Conservation (phyloP, 2,888 invertebrate species). For the Busseola fusca region DNA sequence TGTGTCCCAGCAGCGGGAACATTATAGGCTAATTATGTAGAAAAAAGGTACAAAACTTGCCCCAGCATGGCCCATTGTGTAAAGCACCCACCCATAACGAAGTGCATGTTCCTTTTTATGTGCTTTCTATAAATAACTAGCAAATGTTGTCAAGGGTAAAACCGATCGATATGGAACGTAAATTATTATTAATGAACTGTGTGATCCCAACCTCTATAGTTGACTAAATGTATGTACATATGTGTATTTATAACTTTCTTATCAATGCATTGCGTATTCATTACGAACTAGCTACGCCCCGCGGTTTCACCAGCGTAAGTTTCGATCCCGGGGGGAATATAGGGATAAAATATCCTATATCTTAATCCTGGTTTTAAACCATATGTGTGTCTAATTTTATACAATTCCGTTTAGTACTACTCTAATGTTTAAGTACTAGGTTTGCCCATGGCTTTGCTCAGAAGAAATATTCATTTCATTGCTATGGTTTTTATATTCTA, state of each 20-base stretch:
- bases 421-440: background rate
- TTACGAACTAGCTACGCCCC: background rate
- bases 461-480: too few relatives aligned
- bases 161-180: constrained; percentile 43
- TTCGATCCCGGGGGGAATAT: too few relatives aligned
- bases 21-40: too few relatives aligned
- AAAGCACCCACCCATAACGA: constrained; percentile 1
- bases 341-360: too few relatives aligned
- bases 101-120: constrained; percentile 2
- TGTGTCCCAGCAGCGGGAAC: too few relatives aligned
- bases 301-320: too few relatives aligned
- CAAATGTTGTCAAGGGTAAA: constrained; percentile 45
- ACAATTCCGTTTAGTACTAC: background rate
- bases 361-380: too few relatives aligned
- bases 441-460: background rate
- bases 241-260: constrained; percentile 29
- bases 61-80: constrained; percentile 7
- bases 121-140: constrained; percentile 38
- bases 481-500: too few relatives aligned
- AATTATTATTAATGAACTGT: constrained; percentile 42
- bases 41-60: background rate
- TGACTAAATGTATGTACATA: background rate
- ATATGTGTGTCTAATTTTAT: too few relatives aligned
- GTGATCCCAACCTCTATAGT: background rate
- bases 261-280: constrained; percentile 30